A percentile compares a stretch with the other conserved stretches of the same genome.
These are phyloP conservation scores for Acrobasis repandana DNA, from an alignment of 2,888 invertebrate species.

Conservation along the genomic window DNA sequence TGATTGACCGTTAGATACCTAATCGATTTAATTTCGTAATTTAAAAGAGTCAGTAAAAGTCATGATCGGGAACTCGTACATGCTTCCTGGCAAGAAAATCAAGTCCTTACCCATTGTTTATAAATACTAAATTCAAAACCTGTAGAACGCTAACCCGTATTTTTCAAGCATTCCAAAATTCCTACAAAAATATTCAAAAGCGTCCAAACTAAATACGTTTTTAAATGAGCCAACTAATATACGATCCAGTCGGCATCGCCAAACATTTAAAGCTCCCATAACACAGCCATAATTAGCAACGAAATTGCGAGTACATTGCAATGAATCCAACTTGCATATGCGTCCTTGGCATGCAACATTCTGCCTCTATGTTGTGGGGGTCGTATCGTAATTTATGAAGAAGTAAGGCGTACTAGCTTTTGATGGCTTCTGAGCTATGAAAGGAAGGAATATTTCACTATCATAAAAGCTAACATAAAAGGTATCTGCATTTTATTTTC, in stretches of 20 bases:
- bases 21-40: no score
- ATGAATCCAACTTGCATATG: slow-evolving; percentile 51
- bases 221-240: slow-evolving; percentile 25
- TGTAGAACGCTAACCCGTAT: not conserved
- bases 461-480: no score
- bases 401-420: slow-evolving; percentile 4
- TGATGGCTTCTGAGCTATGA: not conserved
- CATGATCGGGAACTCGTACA: no score
- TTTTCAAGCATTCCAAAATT: not conserved
- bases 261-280: slow-evolving; percentile 27
- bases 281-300: slow-evolving; percentile 50
- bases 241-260: slow-evolving; percentile 13
- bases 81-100: no score
- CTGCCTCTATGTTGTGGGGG: slow-evolving; percentile 31
- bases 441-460: not conserved
- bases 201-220: slow-evolving; percentile 20
- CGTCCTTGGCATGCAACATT: slow-evolving; percentile 61
- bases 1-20: no score
- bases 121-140: not conserved
- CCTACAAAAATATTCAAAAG: slow-evolving; percentile 14
- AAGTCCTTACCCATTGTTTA: no score
- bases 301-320: slow-evolving; percentile 44
- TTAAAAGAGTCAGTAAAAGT: no score
- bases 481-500: no score
- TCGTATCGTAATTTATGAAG: slow-evolving; percentile 2